Base-by-base conservation (phyloP, 2,888 invertebrate species). In the Koerneria pararmatus region DNA sequence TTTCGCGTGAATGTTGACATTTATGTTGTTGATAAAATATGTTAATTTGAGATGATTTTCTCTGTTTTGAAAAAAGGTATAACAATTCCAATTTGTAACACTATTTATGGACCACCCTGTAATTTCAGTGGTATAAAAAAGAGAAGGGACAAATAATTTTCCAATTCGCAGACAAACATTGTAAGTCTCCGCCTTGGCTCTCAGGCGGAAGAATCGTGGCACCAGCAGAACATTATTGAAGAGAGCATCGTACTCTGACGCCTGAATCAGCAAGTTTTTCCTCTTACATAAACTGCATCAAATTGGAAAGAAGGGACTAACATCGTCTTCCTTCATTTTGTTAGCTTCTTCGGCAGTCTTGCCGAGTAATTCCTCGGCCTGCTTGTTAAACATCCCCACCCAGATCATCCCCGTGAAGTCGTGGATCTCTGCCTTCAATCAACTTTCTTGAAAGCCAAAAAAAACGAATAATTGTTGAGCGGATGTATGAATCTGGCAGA, bases 331-430 rank as follows among this genome's bases (percentile, higher is more conserved):
- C 53, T 75, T 83, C 72, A 87, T 70, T 32, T 89, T 88, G 0
- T 94, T 95, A 34, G 95, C 85, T 74, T 91, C 90, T 48, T 90
- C 88, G 0, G 92, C 88, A 0, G 87, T 86, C 64, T 86, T 87
- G 3, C 89, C 90, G 29, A 95, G 83, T 71, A 95, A 85, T 66
- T 88, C 87, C 83, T 93, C 93, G 0, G 90, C 92, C 32, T 89
- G 63, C 29, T 87, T 86, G 67, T 90, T 91, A 86, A 98, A 98
- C 71, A 91, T 89, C 1, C 93, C 95, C 8, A 91, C 89, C 90
- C 95, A 95, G 74, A 90, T 89, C 84, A 90, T 90, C 61, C 90
- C 91, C 1, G 91, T 90, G 84, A 89, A 90, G 85, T 98, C 97
- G 0, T 90, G 90, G 65, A 97, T 87, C 82, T 90, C 91, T 74